phyloP scores from a whole-genome alignment of 1,140 invertebrate genomes.

The Orchesella cincta region DNA sequence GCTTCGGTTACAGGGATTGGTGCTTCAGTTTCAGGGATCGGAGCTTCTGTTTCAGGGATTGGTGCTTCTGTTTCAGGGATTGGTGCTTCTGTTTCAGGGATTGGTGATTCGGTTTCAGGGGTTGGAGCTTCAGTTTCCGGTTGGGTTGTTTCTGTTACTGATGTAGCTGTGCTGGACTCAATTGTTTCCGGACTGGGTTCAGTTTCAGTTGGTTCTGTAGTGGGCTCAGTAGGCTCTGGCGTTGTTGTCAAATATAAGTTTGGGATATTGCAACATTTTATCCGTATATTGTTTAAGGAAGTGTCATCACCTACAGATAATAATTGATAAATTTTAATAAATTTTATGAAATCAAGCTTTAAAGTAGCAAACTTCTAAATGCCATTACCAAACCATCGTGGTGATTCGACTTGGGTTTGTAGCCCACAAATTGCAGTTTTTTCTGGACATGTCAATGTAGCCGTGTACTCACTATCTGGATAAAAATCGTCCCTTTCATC shows the following conservation, averaged over 20 bases:
- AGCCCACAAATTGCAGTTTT: conserved; percentile 39
- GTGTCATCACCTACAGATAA: conserved; percentile 41
- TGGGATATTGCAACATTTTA: conserved; percentile 34
- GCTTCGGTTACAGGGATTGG: conserved; percentile 7
- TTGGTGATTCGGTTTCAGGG: not conserved
- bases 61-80: not conserved
- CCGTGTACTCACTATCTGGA: conserved; percentile 27
- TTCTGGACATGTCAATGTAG: conserved; percentile 24
- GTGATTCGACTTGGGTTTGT: conserved; percentile 42
- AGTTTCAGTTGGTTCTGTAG: not conserved
- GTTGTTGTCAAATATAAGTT: not conserved
- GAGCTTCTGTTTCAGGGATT: not conserved
- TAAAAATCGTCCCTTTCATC: conserved; percentile 21
- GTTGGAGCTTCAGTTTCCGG: conserved; percentile 18
- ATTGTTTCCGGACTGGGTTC: not conserved
- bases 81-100: too few species aligned
- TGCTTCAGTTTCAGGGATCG: conserved; percentile 1
- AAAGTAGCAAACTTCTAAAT: not conserved
- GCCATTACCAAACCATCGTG: conserved; percentile 18
- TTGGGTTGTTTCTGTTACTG: not conserved
- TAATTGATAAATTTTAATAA: conserved; percentile 3
- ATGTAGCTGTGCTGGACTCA: not conserved
- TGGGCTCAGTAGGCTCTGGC: not conserved
- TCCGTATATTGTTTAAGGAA: conserved; percentile 37
- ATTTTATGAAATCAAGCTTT: not conserved